phyloP scores from a whole-genome alignment of 2,888 invertebrate species.

The Isotomurus palustris region DNA sequence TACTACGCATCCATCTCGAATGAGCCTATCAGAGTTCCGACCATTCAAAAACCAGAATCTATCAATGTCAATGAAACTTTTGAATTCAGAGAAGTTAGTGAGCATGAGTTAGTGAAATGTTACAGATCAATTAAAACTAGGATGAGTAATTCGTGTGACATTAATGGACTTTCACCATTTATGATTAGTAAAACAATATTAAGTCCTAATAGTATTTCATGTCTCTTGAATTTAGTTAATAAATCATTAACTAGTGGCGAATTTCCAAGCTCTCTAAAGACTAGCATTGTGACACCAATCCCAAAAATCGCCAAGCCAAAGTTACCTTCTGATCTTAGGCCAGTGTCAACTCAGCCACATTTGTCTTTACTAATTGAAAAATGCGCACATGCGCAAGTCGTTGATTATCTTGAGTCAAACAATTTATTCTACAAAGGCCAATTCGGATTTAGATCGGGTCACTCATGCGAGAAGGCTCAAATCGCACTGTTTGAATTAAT shows the following conservation, averaged over 20 bases:
- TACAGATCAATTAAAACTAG: background rate
- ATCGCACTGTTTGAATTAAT: constrained; percentile 18
- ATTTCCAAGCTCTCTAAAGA: constrained; percentile 13
- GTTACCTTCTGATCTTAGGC: constrained; percentile 13
- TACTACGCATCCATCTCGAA: background rate
- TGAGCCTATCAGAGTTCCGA: background rate
- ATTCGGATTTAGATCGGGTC: constrained; percentile 19
- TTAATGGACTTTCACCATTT: background rate
- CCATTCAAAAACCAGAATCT: background rate
- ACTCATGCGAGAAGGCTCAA: constrained; percentile 16
- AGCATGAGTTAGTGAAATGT: background rate
- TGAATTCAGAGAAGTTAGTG: background rate
- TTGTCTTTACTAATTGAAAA: constrained; percentile 18
- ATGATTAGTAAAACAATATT: background rate
- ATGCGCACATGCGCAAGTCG: constrained; percentile 7
- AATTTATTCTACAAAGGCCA: constrained; percentile 14
- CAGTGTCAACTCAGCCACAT: constrained; percentile 19
- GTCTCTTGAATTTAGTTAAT: constrained; percentile 1
- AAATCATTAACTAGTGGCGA: background rate
- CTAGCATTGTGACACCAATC: constrained; percentile 3
- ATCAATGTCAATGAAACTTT: background rate
- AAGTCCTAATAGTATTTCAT: background rate
- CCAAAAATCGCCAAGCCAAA: constrained; percentile 11
- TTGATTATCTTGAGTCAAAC: constrained; percentile 9
- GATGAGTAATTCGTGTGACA: background rate